Conservation (phyloP, 1,140 invertebrate species). For the Platyscapa corneri region DNA sequence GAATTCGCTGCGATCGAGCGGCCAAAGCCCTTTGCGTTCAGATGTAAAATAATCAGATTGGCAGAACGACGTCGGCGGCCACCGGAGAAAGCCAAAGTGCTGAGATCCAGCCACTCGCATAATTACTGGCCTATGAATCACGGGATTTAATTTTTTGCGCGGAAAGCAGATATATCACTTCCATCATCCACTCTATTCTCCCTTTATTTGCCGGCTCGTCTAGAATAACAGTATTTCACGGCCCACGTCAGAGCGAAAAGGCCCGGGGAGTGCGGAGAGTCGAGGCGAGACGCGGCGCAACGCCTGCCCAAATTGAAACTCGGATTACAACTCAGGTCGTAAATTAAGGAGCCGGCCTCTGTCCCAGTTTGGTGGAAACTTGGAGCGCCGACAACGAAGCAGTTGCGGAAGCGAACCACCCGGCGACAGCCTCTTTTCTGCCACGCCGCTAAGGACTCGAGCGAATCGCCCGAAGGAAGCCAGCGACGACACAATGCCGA, state of each 20-base stretch:
- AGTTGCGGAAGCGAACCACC: background rate
- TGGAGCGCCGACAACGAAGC: constrained; percentile 50
- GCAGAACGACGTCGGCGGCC: too few relatives aligned
- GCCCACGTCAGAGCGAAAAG: background rate
- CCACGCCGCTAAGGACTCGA: too few relatives aligned
- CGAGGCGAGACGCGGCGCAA: background rate
- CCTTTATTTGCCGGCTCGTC: background rate
- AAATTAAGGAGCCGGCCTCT: constrained; percentile 66
- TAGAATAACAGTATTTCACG: constrained; percentile 31
- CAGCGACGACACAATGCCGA: background rate
- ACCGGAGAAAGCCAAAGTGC: too few relatives aligned
- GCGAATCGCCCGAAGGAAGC: background rate
- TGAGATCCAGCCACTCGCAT: too few relatives aligned
- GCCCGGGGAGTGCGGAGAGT: background rate
- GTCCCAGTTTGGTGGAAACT: constrained; percentile 62
- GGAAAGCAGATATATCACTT: constrained; percentile 9
- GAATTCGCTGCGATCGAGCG: background rate
- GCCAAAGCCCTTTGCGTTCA: background rate
- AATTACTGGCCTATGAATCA: constrained; percentile 19
- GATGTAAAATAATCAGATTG: background rate
- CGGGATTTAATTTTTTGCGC: constrained; percentile 14
- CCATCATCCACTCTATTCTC: constrained; percentile 28
- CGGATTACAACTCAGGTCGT: constrained; percentile 63
- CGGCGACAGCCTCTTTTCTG: constrained; percentile 10
- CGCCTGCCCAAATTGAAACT: constrained; percentile 63